A percentile compares a stretch with the other conserved stretches of the same genome.
These are phyloP conservation scores for Pteropus rufus DNA, from an alignment of 2,797 vertebrate species.

Conservation along the genomic window DNA sequence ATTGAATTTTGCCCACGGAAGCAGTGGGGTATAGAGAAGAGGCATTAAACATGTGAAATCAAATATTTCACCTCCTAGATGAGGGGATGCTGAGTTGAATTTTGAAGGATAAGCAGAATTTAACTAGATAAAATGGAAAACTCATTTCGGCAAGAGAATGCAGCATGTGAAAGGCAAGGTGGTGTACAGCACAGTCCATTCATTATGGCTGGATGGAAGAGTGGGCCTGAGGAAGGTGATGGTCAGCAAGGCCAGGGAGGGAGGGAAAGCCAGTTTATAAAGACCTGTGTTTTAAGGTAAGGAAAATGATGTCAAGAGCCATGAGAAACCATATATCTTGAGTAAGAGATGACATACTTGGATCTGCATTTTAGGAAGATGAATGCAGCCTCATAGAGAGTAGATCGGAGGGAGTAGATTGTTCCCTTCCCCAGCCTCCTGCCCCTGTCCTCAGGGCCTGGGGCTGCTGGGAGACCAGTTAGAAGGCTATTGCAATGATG, in stretches of 20 bases:
- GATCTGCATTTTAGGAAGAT: not conserved
- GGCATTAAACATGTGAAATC: not conserved
- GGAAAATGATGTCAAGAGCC: not conserved
- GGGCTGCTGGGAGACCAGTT: not conserved
- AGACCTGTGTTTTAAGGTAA: not conserved
- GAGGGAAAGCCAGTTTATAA: not conserved
- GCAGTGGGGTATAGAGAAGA: not conserved
- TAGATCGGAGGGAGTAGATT: not conserved
- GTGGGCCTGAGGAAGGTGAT: not conserved
- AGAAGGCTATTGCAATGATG: not conserved
- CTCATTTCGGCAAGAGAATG: not conserved
- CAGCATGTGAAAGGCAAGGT: not conserved
- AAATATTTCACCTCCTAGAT: not conserved
- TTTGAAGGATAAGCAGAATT: not conserved
- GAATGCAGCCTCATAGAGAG: not conserved
- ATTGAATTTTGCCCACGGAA: not conserved
- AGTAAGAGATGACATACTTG: not conserved
- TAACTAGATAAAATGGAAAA: not conserved
- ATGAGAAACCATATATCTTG: not conserved
- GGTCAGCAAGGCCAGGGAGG: not conserved
- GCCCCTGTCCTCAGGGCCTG: no score
- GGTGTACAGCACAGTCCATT: not conserved
- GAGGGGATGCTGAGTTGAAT: not conserved
- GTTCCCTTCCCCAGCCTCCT: no score
- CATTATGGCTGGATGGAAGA: not conserved